A percentile compares a stretch with the other conserved stretches of the same genome.
Conservation (phyloP, 2,797 vertebrate species). For the Threskiornis aethiopicus region DNA sequence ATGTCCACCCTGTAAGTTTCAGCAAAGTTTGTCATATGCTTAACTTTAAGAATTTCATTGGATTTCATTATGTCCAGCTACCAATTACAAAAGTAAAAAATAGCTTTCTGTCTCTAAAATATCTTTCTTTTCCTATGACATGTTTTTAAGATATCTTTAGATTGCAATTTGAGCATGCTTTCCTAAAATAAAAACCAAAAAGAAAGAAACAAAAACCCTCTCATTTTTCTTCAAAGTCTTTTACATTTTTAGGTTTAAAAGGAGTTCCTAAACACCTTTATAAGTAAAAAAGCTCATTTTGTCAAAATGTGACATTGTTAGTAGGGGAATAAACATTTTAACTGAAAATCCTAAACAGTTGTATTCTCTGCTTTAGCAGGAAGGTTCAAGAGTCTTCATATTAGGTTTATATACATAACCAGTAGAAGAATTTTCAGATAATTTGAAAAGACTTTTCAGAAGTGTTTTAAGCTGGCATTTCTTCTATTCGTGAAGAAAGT, state of each 20-base stretch:
- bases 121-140: not conserved
- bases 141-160: not conserved
- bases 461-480: not conserved
- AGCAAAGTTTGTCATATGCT: not conserved
- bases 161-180: not conserved
- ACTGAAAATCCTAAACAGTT: not conserved
- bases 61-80: not conserved
- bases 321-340: not conserved
- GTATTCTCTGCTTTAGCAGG: not conserved
- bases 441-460: not conserved
- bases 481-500: not conserved
- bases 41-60: not conserved
- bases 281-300: not conserved
- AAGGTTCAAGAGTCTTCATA: not conserved
- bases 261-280: not conserved
- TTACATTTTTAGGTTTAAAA: not conserved
- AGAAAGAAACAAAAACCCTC: fast-evolving
- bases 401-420: not conserved
- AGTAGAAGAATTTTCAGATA: not conserved
- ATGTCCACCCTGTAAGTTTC: not conserved
- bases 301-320: not conserved
- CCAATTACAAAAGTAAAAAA: not conserved
- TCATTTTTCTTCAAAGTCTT: not conserved
- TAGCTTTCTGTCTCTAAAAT: not conserved
- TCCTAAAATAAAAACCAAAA: not conserved